Base-by-base conservation (phyloP, 1,140 invertebrate genomes). In the Zaprionus ornatus region DNA sequence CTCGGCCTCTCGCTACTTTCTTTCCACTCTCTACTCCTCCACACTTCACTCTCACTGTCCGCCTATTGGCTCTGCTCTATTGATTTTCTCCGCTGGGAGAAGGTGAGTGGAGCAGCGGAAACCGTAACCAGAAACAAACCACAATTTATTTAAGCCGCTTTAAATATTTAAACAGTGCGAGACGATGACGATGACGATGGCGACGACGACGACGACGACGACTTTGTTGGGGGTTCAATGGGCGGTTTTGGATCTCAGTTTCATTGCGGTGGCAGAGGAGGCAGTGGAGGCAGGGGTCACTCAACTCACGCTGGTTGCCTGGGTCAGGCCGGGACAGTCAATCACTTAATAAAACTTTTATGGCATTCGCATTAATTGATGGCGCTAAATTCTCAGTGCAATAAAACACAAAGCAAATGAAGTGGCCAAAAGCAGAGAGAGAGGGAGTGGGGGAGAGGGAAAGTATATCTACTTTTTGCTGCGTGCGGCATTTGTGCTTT, bases 111-210 rank as follows among this genome's bases (percentile, higher is more conserved):
- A 54, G 23, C n/a, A 10, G 55, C 56, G 40, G 40, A 50, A 68
- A 59, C 3, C n/a, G 40, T 45, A 45, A 72, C 69, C 61, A 48
- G 29, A 62, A 75, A 35, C 65, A 61, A 74, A 90, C 85, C 85
- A 85, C 85, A 90, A 90, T 90, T 90, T 90, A 79, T 90, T 90
- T 90, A 90, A 90, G 85, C 86, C 76, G 85, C 87, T 85, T 90
- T 90, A 90, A 90, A 90, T 90, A 90, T 88, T 90, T 88, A 78
- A 90, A 81, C 84, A 88, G 78, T 79, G 72, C 77, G 79, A 88
- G 45, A 21, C 19, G 19, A 23, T 10, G 19, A 45, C 6, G 35
- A 13, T 13, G 37, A n/a, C 13, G 35, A n/a, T n/a, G n/a, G n/a
- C n/a, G n/a, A n/a, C n/a, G n/a, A n/a, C n/a, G n/a, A 15, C 40